These are phyloP conservation scores for Hyposoter didymator DNA, from an alignment of 2,888 invertebrate genomes.

Conservation along the genomic window DNA sequence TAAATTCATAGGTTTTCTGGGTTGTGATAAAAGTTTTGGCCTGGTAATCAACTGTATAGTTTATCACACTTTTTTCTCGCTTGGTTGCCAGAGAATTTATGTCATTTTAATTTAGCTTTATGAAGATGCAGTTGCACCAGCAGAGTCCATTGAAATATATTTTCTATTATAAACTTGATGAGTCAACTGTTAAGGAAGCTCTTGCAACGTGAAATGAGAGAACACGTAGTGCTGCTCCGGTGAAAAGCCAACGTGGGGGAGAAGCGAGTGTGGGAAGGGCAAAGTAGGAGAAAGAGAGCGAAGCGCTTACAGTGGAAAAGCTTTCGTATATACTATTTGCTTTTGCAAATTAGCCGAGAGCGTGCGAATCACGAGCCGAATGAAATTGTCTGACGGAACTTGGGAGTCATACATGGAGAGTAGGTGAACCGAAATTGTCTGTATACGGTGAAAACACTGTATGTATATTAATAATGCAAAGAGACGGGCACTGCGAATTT, in stretches of 20 bases:
- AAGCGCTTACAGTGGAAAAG: conserved; percentile 45
- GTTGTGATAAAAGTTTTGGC: neutral
- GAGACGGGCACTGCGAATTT: conserved; percentile 45
- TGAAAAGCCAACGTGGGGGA: neutral
- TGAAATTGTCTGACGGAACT: conserved; percentile 64
- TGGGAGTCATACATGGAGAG: conserved; percentile 35
- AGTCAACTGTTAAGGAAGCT: conserved; percentile 32
- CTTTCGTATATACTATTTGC: conserved; percentile 59
- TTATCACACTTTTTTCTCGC: neutral
- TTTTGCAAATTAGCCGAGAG: conserved; percentile 65
- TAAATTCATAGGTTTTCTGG: neutral
- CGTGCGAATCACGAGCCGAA: conserved; percentile 63
- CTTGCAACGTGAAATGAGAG: conserved; percentile 40
- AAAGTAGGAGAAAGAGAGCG: neutral
- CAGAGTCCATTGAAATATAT: conserved; percentile 20
- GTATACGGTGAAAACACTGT: conserved; percentile 33
- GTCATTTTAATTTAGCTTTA: neutral
- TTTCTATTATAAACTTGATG: conserved; percentile 50
- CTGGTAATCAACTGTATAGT: neutral
- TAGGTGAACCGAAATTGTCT: conserved; percentile 42
- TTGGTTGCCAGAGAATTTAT: neutral
- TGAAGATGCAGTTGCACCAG: neutral
- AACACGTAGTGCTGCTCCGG: neutral
- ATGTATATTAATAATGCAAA: conserved; percentile 57
- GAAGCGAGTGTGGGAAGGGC: neutral